phyloP scores from a whole-genome alignment of 2,797 vertebrate genomes.

The Nasua narica region DNA sequence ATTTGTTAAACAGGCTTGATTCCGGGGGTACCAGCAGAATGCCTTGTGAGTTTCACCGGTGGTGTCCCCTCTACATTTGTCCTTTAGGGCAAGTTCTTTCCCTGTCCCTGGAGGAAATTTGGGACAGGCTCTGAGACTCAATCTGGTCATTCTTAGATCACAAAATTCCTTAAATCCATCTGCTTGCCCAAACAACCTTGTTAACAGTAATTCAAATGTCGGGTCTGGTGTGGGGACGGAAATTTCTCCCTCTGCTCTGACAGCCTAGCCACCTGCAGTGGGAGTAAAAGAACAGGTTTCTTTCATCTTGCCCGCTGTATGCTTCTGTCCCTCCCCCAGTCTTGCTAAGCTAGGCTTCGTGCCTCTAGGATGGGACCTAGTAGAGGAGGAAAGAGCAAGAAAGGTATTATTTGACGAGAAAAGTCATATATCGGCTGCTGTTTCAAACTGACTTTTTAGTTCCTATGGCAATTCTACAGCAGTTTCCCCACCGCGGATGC shows the following conservation, averaged over 20 bases:
- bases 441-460: background rate
- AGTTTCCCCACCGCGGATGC: rapidly evolving
- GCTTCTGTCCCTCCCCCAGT: background rate
- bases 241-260: background rate
- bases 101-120: background rate
- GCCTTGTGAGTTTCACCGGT: background rate
- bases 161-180: background rate
- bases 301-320: rapidly evolving
- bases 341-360: background rate
- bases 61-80: background rate
- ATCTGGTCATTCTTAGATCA: background rate
- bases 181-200: background rate
- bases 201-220: background rate
- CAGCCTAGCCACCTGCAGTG: too few species aligned
- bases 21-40: background rate
- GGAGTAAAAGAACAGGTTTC: too few species aligned
- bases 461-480: background rate
- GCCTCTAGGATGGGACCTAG: background rate
- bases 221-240: rapidly evolving
- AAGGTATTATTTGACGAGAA: background rate
- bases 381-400: background rate
- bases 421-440: background rate
- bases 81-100: background rate
- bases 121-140: background rate
- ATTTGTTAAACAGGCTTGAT: background rate